A percentile compares a stretch with the other conserved stretches of the same genome.
Conservation (phyloP, 37 sponge, comb jelly and placozoan species). For the Aplysina aerophoba region DNA sequence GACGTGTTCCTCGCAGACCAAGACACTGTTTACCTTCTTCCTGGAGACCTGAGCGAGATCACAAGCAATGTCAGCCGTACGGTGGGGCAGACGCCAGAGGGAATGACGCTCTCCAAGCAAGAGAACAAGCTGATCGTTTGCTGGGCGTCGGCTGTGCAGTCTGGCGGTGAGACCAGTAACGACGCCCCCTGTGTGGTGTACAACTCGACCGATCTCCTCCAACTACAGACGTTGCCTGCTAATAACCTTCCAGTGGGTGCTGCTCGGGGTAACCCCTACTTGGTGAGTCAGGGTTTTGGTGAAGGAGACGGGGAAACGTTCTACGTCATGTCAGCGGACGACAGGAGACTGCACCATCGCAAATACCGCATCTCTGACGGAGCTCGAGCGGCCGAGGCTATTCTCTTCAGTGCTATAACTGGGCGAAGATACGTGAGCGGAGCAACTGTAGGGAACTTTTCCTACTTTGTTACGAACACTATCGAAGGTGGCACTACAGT, state of each 20-base stretch:
- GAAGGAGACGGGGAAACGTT: too few relatives aligned
- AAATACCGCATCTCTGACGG: too few relatives aligned
- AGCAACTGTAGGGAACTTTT: slow-evolving; percentile 8
- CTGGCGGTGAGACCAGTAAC: background rate
- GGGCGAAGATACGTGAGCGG: background rate
- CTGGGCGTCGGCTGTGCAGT: background rate
- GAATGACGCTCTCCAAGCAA: slow-evolving; percentile 10
- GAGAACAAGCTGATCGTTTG: slow-evolving; percentile 10
- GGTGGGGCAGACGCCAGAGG: slow-evolving; percentile 7
- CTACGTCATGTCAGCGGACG: too few relatives aligned
- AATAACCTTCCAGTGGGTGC: too few relatives aligned
- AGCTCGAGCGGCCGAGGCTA: too few relatives aligned
- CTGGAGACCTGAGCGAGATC: slow-evolving; percentile 8
- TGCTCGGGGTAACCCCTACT: too few relatives aligned
- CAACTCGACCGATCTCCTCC: background rate
- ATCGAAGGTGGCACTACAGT: too few relatives aligned
- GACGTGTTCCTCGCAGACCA: slow-evolving; percentile 16
- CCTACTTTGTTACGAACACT: background rate
- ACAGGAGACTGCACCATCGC: too few relatives aligned
- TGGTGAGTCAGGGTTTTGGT: too few relatives aligned
- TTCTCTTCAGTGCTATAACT: too few relatives aligned
- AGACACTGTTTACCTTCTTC: slow-evolving; percentile 18
- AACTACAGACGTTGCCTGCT: background rate
- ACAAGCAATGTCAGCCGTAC: background rate
- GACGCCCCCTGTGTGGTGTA: background rate